Conservation (phyloP, 2,888 invertebrate species). For the Dorcus parallelipipedus region DNA sequence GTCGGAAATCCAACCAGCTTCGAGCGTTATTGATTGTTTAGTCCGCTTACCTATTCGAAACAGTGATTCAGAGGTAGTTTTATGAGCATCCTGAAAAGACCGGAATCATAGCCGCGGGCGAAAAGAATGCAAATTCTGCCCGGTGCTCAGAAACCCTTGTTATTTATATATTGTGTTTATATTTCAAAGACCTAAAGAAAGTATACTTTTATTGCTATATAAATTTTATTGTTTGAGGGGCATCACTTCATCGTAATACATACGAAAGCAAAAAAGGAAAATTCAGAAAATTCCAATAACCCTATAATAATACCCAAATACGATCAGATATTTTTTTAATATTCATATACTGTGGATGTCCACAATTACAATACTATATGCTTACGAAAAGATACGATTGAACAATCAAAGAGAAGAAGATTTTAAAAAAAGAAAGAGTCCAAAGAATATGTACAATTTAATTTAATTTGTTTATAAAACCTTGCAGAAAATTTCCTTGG, state of each 20-base stretch:
- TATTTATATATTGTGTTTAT: conserved; percentile 13
- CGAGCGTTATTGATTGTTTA: conserved; percentile 35
- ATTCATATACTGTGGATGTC: too few species aligned
- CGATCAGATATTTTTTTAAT: too few species aligned
- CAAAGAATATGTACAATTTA: too few species aligned
- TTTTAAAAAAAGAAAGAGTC: too few species aligned
- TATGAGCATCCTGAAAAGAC: conserved; percentile 36
- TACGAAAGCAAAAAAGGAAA: not conserved
- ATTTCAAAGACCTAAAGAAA: conserved; percentile 7
- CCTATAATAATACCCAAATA: not conserved
- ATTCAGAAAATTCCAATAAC: not conserved
- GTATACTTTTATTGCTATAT: conserved; percentile 12
- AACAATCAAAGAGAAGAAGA: too few species aligned
- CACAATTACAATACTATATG: too few species aligned
- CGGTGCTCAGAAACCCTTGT: conserved; percentile 15
- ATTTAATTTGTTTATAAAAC: too few species aligned
- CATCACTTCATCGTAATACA: not conserved
- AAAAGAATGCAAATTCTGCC: conserved; percentile 18
- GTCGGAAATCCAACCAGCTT: not conserved
- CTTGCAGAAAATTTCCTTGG: too few species aligned
- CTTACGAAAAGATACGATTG: too few species aligned
- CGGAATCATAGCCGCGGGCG: conserved; percentile 16
- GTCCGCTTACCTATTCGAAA: conserved; percentile 40
- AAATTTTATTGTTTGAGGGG: conserved; percentile 9
- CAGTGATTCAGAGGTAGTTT: conserved; percentile 37